These are phyloP conservation scores for Oncorhynchus masou DNA, from an alignment of 2,113 vertebrate species.

Conservation along the genomic window DNA sequence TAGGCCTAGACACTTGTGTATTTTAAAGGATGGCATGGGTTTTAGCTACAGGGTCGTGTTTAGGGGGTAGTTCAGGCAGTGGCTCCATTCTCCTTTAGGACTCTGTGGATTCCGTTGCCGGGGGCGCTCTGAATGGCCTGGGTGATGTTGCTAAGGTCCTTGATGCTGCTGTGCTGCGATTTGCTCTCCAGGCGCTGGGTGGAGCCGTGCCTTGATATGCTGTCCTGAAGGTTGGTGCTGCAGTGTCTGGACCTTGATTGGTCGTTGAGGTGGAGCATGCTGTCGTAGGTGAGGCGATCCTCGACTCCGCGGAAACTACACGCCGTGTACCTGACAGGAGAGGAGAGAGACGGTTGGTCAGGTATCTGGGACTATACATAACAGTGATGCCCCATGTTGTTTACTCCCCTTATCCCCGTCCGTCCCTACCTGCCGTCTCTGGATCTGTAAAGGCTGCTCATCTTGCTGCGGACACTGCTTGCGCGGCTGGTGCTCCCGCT, in stretches of 20 bases:
- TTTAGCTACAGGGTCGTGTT: too few relatives aligned
- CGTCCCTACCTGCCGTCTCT: conserved; percentile 83
- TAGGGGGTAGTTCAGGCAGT: conserved; percentile 65
- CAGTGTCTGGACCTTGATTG: conserved; percentile 57
- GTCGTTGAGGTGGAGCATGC: conserved; percentile 84
- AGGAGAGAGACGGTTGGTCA: neutral
- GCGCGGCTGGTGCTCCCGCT: conserved; percentile 84
- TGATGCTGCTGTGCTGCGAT: conserved; percentile 83
- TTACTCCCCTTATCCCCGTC: neutral
- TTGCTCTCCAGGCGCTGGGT: conserved; percentile 87
- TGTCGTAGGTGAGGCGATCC: conserved; percentile 84
- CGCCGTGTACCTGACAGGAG: conserved; percentile 79
- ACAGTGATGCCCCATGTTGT: neutral
- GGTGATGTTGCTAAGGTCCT: conserved; percentile 80
- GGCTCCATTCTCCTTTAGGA: conserved; percentile 86
- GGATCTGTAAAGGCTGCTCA: conserved; percentile 89
- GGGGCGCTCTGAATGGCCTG: conserved; percentile 77
- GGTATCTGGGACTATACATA: neutral
- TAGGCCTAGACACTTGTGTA: too few relatives aligned
- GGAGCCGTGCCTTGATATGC: conserved; percentile 83
- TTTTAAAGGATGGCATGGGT: too few relatives aligned
- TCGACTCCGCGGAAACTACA: conserved; percentile 85
- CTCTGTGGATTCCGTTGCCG: conserved; percentile 87
- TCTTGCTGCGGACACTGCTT: conserved; percentile 87
- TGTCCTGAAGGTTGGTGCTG: conserved; percentile 64